Conservation (phyloP, 2,888 invertebrate species). For the Rhingia rostrata region DNA sequence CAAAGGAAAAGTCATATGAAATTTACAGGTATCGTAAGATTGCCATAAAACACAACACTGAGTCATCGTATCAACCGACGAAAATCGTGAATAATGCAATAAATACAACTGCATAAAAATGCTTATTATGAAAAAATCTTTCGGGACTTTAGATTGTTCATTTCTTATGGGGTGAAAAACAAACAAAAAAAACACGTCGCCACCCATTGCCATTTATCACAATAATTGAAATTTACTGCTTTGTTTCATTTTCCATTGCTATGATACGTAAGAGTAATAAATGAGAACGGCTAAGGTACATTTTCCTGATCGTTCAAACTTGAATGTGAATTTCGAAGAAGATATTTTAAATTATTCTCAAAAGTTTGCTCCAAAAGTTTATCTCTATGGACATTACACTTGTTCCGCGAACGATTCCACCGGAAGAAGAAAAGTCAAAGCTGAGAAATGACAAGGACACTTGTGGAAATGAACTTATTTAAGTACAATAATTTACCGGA, state of each 20-base stretch:
- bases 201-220: background rate
- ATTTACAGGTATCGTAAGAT: background rate
- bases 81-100: conserved; percentile 4
- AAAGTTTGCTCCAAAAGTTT: conserved; percentile 2
- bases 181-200: too few relatives aligned
- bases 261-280: background rate
- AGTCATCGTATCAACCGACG: background rate
- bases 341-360: background rate
- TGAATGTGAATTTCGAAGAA: background rate
- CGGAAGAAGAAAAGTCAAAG: background rate
- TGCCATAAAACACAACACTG: background rate
- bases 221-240: background rate
- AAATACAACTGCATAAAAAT: background rate
- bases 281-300: background rate
- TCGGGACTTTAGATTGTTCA: too few relatives aligned
- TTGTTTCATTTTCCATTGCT: background rate
- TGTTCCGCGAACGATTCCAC: background rate
- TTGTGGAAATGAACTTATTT: background rate
- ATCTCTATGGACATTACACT: background rate
- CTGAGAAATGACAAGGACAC: background rate
- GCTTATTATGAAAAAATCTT: background rate
- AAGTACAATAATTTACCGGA: background rate
- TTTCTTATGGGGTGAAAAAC: too few relatives aligned
- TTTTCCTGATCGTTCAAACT: conserved; percentile 3
- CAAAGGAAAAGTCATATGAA: background rate